phyloP scores from a whole-genome alignment of 2,797 vertebrate species.

The Phoeniculus purpureus region DNA sequence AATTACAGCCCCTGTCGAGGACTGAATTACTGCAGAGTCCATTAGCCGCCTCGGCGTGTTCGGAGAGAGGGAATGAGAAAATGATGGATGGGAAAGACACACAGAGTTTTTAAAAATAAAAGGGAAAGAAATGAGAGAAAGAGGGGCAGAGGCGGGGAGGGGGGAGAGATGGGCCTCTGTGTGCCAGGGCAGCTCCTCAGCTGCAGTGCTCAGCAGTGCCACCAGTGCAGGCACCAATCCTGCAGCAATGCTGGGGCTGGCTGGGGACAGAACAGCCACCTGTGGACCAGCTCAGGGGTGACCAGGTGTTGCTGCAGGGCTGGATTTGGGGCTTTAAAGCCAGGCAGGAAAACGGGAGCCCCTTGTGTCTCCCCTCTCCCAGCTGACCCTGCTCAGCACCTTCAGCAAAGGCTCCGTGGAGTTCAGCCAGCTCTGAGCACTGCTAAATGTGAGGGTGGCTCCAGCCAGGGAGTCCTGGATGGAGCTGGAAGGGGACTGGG shows the following conservation, averaged over 20 bases:
- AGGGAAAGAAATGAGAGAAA: constrained; percentile 28
- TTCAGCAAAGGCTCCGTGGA: fast-evolving
- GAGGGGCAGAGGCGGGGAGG: not conserved
- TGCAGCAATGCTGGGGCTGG: not conserved
- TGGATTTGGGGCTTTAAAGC: not conserved
- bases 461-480: not conserved
- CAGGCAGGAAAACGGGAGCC: not conserved
- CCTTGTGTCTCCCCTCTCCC: not conserved
- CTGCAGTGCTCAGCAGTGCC: fast-evolving
- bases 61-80: constrained; percentile 75
- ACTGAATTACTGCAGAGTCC: constrained; percentile 76
- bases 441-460: not conserved
- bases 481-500: fast-evolving
- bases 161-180: not conserved
- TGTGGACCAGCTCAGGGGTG: fast-evolving
- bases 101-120: constrained; percentile 46
- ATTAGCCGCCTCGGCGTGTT: constrained; percentile 68
- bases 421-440: fast-evolving
- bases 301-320: not conserved
- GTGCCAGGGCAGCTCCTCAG: fast-evolving
- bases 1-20: constrained; percentile 70
- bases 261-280: not conserved
- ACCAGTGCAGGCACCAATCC: not conserved
- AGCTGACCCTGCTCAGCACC: not conserved
- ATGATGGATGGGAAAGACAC: constrained; percentile 73